phyloP scores from a whole-genome alignment of 2,888 invertebrate species.

The Stegana nigrithorax region DNA sequence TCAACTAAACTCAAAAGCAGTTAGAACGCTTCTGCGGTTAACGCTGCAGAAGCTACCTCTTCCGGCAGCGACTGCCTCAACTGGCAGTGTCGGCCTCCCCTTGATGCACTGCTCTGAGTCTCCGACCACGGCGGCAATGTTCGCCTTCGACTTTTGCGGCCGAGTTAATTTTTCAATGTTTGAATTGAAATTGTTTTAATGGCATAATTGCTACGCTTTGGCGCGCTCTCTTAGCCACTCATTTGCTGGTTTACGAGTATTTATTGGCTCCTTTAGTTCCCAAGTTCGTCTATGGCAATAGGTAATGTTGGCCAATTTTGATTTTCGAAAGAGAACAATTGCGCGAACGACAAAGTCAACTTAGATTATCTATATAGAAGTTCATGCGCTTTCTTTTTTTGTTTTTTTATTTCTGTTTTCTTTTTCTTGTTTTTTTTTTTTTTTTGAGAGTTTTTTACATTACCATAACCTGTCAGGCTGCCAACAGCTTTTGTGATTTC shows the following conservation, averaged over 20 bases:
- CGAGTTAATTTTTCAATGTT: conserved; percentile 10
- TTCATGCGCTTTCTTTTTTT: no score
- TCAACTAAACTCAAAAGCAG: conserved; percentile 1
- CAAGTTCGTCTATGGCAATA: not conserved
- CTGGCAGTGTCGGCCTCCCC: no score
- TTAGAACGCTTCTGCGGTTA: not conserved
- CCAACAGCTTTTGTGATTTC: no score
- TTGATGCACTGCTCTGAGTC: not conserved
- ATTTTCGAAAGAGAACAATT: no score
- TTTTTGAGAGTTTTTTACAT: not conserved
- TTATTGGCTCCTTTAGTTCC: not conserved
- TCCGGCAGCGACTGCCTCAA: not conserved
- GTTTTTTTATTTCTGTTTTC: not conserved
- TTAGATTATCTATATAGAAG: no score
- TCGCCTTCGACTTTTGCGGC: not conserved
- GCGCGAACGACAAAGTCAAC: not conserved
- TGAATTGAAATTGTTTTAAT: conserved; percentile 8
- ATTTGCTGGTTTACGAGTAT: not conserved
- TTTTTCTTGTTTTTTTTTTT: not conserved
- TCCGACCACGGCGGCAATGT: not conserved
- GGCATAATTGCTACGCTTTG: not conserved
- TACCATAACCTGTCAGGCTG: no score
- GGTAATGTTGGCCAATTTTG: conserved; percentile 11
- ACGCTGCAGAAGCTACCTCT: not conserved
- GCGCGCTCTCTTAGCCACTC: not conserved